A percentile compares a stretch with the other conserved stretches of the same genome.
phyloP scores from a whole-genome alignment of 2,888 invertebrate genomes.

The Lydus trimaculatus region DNA sequence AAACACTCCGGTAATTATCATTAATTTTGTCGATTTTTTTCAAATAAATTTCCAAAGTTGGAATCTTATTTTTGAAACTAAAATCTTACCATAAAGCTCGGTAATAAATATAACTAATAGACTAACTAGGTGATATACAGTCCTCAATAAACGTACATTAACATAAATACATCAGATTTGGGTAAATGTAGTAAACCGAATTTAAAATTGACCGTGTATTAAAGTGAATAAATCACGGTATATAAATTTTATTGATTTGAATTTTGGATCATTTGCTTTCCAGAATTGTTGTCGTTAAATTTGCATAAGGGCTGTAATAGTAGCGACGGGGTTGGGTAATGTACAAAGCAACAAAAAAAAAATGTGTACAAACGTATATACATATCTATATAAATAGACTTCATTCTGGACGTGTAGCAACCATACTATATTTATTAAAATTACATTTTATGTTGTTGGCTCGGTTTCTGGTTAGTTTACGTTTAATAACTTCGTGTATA shows the following conservation, averaged over 20 bases:
- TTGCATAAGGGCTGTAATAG: not conserved
- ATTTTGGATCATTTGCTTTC: not conserved
- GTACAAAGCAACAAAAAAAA: not conserved
- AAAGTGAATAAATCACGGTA: slow-evolving; percentile 23
- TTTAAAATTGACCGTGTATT: slow-evolving; percentile 28
- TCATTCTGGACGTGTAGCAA: not conserved
- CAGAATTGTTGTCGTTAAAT: not conserved
- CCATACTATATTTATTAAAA: slow-evolving; percentile 6
- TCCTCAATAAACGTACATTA: slow-evolving; percentile 7
- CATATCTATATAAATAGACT: not conserved
- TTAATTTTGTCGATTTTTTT: not conserved
- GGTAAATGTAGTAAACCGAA: slow-evolving; percentile 10
- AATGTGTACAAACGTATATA: not conserved
- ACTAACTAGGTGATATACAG: not conserved
- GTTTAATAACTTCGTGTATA: slow-evolving; percentile 11
- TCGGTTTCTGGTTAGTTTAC: slow-evolving; percentile 9
- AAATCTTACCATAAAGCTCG: not conserved
- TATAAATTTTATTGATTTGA: slow-evolving; percentile 15
- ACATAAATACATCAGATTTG: not conserved
- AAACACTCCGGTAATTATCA: slow-evolving; percentile 1
- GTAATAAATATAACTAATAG: not conserved
- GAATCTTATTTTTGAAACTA: not conserved
- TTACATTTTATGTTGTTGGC: slow-evolving; percentile 5
- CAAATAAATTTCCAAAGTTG: not conserved
- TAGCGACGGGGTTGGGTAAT: not conserved